Evolutionary conservation across 2,113 vertebrate genomes (phyloP), one percentile per base, ranked within the genome.

Genomic region (Nerophis ophidion): DNA sequence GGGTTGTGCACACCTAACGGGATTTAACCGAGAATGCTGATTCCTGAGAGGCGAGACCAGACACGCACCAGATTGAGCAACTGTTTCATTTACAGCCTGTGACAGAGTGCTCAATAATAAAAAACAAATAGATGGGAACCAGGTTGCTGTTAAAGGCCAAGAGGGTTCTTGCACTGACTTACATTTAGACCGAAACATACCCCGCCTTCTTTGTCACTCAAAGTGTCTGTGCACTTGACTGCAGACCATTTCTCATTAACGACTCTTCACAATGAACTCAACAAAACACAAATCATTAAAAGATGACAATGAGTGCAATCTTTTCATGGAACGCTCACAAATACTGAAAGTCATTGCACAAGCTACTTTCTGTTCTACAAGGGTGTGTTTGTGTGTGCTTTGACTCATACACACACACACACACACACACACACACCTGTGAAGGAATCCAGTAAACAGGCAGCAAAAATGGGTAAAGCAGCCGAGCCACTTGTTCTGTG

Each of bases 21-120:
- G 81, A 81, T 81, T 66, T 55, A 66, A 85, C 75, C 12, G 17
- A 12, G 56, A 61, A 14, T 44, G n/a, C 35, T 72, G 74, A 77
- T 80, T 82, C 74, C 70, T 75, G 52, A 66, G 52, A 68, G 7
- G 61, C 79, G 48, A 74, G 85, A 83, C 63, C 64, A 76, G 76
- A 78, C 85, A 74, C 6, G 85, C 74, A 48, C 0, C 16, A 8
- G 35, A 16, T 42, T 19, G 33, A 58, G 57, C 63, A 61, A 46
- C 54, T 55, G 47, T 42, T 19, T 42, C 3, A 44, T 42, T 60
- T 33, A 48, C 8, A 5, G n/a, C 6, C 42, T 14, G 26, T 26
- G 26, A 26, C 26, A 26, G 26, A 26, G 26, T 26, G 26, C 26
- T 26, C 26, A 26, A 26, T 68, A 9, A 44, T 44, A 44, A 4